Percentiles rank a stretch among this genome's conserved stretches.
These are phyloP conservation scores for Ctenomys sociabilis DNA, from an alignment of 2,113 vertebrate genomes.

Conservation along the genomic window DNA sequence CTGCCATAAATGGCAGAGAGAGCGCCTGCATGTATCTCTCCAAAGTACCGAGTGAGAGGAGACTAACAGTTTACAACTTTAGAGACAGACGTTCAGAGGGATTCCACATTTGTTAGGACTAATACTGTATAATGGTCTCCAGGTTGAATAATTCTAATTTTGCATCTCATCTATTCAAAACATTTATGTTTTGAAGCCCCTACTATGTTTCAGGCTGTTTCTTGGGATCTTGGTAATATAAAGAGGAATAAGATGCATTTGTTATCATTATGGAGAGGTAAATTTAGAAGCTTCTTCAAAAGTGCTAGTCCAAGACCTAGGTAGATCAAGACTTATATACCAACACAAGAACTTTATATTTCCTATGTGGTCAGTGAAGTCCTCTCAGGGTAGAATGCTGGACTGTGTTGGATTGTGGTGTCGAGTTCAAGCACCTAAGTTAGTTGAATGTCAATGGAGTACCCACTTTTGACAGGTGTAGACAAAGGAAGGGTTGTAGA, in stretches of 20 bases:
- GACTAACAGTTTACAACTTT: neutral
- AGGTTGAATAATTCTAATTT: constrained; percentile 70
- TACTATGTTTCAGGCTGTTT: neutral
- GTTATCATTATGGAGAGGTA: neutral
- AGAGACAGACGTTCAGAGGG: constrained; percentile 25
- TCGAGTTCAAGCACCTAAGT: no score
- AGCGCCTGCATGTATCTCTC: constrained; percentile 61
- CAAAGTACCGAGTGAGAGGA: constrained; percentile 72
- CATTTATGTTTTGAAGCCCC: neutral
- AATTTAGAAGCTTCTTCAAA: constrained; percentile 73
- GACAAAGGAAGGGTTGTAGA: no score
- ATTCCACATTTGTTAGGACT: constrained; percentile 17
- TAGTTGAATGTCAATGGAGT: no score
- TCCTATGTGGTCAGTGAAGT: no score
- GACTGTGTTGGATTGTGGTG: no score
- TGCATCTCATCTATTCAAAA: constrained; percentile 53
- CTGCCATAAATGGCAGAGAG: constrained; percentile 55
- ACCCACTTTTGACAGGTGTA: no score
- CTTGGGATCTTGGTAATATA: neutral
- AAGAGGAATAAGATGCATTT: neutral
- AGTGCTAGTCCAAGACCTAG: neutral
- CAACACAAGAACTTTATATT: no score
- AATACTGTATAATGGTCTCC: constrained; percentile 52
- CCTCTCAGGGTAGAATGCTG: no score
- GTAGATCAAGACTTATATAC: no score